Evolutionary conservation across 1,140 invertebrate species (phyloP), one percentile per base, ranked within the genome.

Genomic region (Matsumurasca onukii): DNA sequence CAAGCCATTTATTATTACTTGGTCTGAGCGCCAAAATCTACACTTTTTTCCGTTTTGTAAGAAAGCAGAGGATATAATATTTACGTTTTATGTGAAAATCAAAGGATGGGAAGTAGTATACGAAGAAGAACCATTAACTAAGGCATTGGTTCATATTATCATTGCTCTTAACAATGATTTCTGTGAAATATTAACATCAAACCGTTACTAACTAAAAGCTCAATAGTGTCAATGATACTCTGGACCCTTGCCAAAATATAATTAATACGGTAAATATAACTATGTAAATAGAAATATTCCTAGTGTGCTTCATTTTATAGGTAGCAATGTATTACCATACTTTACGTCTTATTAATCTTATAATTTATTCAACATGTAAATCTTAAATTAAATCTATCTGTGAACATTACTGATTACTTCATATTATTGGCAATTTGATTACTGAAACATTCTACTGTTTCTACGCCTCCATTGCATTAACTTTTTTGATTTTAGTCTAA

Each of bases 141-240:
- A 27, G 55, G 55, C 55, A 59, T 59, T 59, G 55, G 55, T 59
- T 59, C 55, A 59, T 27, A 59, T 27, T 24, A 59, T 29, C 55
- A 59, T 59, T 59, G 25, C 22, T 25, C 3, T 24, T 9, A 59
- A 12, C 25, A 27, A 12, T 13, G 9, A 2, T 59, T 3, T 52
- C 22, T 52, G 12, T 12, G 9, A 22, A 12, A 59, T 13, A 24
- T 27, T 59, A 12, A 59, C 3, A 3, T 15, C 25, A 51, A 12
- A n/a, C n/a, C n/a, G n/a, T 39, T 39, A 17, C 5, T 39, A 39
- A 39, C 5, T 39, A 9, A 39, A 9, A 39, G 34, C 34, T 39
- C 34, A 39, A 39, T 9, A 9, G 5, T 17, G 55, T 59, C 30
- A 59, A 59, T 59, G 55, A n/a, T 59, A 27, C 24, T 59, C 55